Conservation (phyloP, 2,113 vertebrate genomes). For the Piliocolobus tephrosceles region DNA sequence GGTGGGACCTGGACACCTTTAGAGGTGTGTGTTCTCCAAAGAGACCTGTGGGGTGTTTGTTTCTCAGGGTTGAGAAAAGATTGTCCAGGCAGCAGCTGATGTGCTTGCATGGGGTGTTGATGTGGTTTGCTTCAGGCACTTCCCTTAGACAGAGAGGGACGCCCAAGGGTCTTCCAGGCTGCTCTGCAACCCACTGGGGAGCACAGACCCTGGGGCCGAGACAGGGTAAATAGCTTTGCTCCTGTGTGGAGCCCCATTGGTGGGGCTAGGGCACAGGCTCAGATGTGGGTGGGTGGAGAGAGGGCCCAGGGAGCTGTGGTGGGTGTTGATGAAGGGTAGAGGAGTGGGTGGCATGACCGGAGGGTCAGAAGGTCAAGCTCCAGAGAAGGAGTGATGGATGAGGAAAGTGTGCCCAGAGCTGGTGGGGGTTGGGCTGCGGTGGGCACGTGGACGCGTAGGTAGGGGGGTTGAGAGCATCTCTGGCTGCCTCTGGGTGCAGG, state of each 20-base stretch:
- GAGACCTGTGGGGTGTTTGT: neutral
- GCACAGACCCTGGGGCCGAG: neutral
- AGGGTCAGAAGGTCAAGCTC: neutral
- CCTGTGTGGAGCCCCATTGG: neutral
- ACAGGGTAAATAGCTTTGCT: neutral
- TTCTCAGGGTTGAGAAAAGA: neutral
- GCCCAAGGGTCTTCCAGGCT: neutral
- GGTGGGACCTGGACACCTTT: accelerated
- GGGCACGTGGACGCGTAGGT: too few relatives aligned
- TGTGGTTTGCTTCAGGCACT: neutral
- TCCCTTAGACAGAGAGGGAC: neutral
- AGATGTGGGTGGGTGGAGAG: neutral
- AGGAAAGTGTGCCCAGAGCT: neutral
- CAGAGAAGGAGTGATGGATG: neutral
- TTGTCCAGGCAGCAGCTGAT: neutral
- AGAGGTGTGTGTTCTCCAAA: neutral
- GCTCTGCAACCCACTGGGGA: neutral
- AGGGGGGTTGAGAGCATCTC: too few relatives aligned
- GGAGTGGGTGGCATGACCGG: neutral
- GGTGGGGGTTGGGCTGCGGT: too few relatives aligned
- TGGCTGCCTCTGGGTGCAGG: neutral
- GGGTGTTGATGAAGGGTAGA: too few relatives aligned
- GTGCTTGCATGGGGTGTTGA: neutral
- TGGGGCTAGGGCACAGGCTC: neutral
- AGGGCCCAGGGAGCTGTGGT: neutral